Base-by-base conservation (phyloP, 1,140 invertebrate species). In the Drosophila triauraria region DNA sequence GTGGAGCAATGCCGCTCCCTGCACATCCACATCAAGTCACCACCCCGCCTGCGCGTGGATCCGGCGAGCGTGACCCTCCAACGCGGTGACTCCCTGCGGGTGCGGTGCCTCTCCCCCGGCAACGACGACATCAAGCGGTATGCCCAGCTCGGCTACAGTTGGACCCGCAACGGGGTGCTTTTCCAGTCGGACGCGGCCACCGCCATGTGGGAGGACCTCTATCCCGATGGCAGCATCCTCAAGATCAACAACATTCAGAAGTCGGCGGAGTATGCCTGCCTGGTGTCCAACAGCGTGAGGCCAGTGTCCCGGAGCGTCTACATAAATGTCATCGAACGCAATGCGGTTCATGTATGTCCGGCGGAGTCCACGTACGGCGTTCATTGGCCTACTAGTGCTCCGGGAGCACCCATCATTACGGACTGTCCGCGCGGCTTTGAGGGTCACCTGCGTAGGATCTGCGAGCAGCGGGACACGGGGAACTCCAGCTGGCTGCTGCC, bases 181-280 rank as follows among this genome's bases (percentile, higher is more conserved):
- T 94, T 97, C 6, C 95, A 95, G 32, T 94, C 97, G 25, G 94
- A 94, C 25, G 95, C 95, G 0, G 95, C 95, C 3, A 94, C 93
- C 2, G 96, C 96, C 78, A 96, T 96, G 58, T 97, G 96, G 95
- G 96, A 97, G 82, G 96, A 97, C 84, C 93, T 97, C 3, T 96
- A 95, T 91, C 96, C 96, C 5, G 94, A 95, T 40, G 96, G 96
- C 32, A 97, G 96, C 81, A 96, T 97, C 57, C 92, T 97, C 0
- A 96, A 96, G 84, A 95, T 97, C 9, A 95, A 95, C 69, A 96
- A 96, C 61, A 95, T 95, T 25, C 96, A 96, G 94, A 95, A 95
- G 94, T 95, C 95, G 3, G 94, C 95, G 1, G 93, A 94, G 57
- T 96, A 95, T 72, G 94, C 95, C 3, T 96, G 95, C 76, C 75